Conservation (phyloP, 2,888 invertebrate species). For the Agelastica alni region DNA sequence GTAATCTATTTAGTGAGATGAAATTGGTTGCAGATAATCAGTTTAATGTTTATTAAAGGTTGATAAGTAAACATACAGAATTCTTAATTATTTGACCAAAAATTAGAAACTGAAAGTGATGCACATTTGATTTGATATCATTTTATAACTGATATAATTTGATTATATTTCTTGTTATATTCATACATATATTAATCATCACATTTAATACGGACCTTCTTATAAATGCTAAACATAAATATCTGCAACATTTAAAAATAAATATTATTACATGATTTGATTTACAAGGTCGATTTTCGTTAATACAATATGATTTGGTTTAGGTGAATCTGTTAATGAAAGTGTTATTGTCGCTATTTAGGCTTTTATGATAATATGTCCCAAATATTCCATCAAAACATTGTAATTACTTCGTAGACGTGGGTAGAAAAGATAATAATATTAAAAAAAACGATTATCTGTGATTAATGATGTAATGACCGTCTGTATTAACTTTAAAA, state of each 20-base stretch:
- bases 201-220: too few relatives aligned
- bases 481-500: too few relatives aligned
- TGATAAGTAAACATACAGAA: background rate
- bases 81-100: constrained; percentile 17
- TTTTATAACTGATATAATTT: background rate
- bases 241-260: too few relatives aligned
- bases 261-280: constrained; percentile 7
- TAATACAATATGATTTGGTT: background rate
- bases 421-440: too few relatives aligned
- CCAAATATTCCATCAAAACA: background rate
- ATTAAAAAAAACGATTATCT: too few relatives aligned
- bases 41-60: constrained; percentile 7
- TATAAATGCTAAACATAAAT: too few relatives aligned
- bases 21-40: constrained; percentile 3
- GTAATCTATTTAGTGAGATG: background rate
- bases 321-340: background rate
- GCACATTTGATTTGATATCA: background rate
- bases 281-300: background rate
- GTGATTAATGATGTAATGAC: too few relatives aligned
- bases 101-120: constrained; percentile 25
- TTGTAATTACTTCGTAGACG: too few relatives aligned
- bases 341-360: constrained; percentile 5
- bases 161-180: too few relatives aligned
- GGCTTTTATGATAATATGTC: background rate
- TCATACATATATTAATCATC: too few relatives aligned